Base-by-base conservation (phyloP, 2,888 invertebrate species). In the Drosophila paramelanica region DNA sequence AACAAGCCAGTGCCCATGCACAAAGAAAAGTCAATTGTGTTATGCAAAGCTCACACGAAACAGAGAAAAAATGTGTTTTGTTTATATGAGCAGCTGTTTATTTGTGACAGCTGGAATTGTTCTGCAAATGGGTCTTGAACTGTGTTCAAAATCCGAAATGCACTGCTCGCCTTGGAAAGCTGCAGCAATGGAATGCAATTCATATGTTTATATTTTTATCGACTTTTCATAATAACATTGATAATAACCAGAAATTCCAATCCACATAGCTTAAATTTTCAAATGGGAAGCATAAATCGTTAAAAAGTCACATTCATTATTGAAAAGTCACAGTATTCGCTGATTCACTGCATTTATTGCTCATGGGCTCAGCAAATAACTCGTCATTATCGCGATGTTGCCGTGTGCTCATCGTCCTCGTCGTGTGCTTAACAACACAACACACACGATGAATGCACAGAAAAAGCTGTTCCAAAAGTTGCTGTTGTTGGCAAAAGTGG, bases 401-500 rank as follows among this genome's bases (percentile, higher is more conserved):
- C 59, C 59, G 57, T 75, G 59, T 64, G 49, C 20, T 59, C 71
- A 52, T 81, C 71, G 74, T 74, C 61, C 66, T 73, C 67, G 51
- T 51, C 47, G 57, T 38, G 45, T 36, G 36, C 36, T 13, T 23
- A 59, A 43, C 25, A 46, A 46, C 45, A 46, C 27, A 46, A 42
- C 31, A 50, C 13, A 47, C 39, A 65, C 56, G 43, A 58, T 74
- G 43, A 57, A 60, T 58, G 79, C 60, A 79, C 60, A 60, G 42
- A 75, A 79, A 86, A 88, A 88, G 84, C 85, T 85, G 81, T 73
- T 86, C 74, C 71, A 72, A 75, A 77, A 77, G 85, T 81, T 79
- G 85, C 67, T 79, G 85, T 69, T 77, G 66, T 57, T 74, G 68
- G 47, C 74, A 53, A 50, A 61, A 55, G 42, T 73, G 67, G 69